Percentiles rank a stretch among this genome's conserved stretches.
phyloP scores from a whole-genome alignment of 2,113 vertebrate genomes.

The Pristiophorus japonicus region DNA sequence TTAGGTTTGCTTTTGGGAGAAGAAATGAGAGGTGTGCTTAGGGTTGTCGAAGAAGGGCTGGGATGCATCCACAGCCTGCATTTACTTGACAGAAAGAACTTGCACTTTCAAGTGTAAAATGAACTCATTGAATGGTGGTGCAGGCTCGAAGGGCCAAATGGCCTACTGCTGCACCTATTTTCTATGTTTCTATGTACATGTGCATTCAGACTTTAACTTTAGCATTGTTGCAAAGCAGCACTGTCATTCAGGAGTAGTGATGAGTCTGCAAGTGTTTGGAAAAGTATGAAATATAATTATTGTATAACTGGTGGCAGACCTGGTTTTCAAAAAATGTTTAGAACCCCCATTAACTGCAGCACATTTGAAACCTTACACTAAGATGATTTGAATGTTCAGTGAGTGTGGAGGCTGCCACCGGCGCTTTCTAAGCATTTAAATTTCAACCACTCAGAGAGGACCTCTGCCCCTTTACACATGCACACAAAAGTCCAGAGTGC shows the following conservation, averaged over 20 bases:
- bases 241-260: not conserved
- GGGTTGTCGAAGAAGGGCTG: not conserved
- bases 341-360: not conserved
- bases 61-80: not conserved
- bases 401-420: not conserved
- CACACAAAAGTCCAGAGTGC: not conserved
- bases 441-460: not conserved
- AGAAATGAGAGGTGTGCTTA: not conserved
- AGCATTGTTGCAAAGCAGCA: not conserved
- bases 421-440: not conserved
- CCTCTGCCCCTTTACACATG: not conserved
- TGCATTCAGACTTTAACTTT: not conserved
- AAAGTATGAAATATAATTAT: not conserved
- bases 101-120: not conserved
- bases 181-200: no score
- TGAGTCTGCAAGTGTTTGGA: not conserved
- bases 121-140: no score
- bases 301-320: not conserved
- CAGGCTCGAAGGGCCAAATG: no score
- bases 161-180: no score
- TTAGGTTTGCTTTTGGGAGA: not conserved
- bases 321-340: not conserved
- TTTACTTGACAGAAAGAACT: not conserved
- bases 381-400: not conserved
- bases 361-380: not conserved